Base-by-base conservation (phyloP, 2,113 vertebrate genomes). In the Andinoacara biseriatus region DNA sequence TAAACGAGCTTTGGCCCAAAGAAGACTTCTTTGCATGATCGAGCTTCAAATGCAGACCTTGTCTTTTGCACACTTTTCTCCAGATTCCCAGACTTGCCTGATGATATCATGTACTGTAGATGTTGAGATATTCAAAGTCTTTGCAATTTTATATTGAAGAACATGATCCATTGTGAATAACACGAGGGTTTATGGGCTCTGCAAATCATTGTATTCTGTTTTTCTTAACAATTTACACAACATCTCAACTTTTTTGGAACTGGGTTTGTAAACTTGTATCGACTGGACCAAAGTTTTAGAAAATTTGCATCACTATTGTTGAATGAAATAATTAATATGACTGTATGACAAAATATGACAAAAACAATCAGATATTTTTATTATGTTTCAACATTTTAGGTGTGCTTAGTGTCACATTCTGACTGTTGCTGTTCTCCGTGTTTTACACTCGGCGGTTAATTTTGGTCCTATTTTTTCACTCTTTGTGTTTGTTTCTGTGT, bases 391-490 rank as follows among this genome's bases (percentile, higher is more conserved):
- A 31, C 87, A 75, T 5, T 89, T 81, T 81, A 78, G 85, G 31
- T 60, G 14, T 24, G 57, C 46, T 56, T 65, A 43, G 4, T 61
- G 61, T 61, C 10, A 43, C 14, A 29, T 40, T 31, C 31, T 67
- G 46, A 10, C 31, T 49, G 38, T 78, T 3, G 18, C 76, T 11
- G 13, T 74, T 82, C 49, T 59, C 76, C 26, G n/a, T 38, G 40
- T 76, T 76, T 58, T n/a, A 52, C 29, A 15, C 85, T 72, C 24
- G 22, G 11, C 61, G 77, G n/a, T 65, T 83, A 49, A 22, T 82
- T 81, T 46, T 4, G 46, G 46, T 33, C 67, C 0, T 33, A 18
- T 65, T 4, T 43, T 24, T 58, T 69, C 18, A 58, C 20, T 40
- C 31, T 74, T 20, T 22, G 7, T 0, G 1, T 40, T 63, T 54